Conservation (phyloP, 2,113 vertebrate species). For the Meleagris gallopavo region DNA sequence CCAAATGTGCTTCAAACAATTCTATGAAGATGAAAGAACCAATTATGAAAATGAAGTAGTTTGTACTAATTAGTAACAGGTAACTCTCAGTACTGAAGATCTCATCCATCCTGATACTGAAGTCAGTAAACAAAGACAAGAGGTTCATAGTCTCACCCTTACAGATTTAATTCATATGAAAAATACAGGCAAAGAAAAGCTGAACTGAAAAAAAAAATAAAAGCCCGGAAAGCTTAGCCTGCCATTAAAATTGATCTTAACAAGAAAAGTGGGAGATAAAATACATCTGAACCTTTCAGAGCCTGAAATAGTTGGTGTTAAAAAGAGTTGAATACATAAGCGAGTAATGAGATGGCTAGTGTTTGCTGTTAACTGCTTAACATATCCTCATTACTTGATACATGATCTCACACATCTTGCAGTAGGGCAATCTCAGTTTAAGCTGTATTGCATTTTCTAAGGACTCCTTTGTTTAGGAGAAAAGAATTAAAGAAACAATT, state of each 20-base stretch:
- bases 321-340: neutral
- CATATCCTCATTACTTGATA: neutral
- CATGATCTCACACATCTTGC: neutral
- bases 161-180: neutral
- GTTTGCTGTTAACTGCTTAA: neutral
- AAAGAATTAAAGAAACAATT: neutral
- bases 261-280: neutral
- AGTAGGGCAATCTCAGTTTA: neutral
- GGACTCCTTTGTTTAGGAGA: neutral
- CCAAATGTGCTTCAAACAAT: neutral
- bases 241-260: neutral
- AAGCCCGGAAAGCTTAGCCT: neutral
- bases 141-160: neutral
- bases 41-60: neutral
- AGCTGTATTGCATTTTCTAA: neutral
- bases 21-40: neutral
- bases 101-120: neutral
- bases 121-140: neutral
- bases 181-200: neutral
- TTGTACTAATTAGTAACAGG: neutral
- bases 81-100: neutral
- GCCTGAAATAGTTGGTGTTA: neutral
- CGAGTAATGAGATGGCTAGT: neutral
- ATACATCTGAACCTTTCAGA: neutral
- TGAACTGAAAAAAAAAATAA: neutral